Evolutionary conservation across 2,113 vertebrate genomes (phyloP).

Genomic region (Syrrhaptes paradoxus): DNA sequence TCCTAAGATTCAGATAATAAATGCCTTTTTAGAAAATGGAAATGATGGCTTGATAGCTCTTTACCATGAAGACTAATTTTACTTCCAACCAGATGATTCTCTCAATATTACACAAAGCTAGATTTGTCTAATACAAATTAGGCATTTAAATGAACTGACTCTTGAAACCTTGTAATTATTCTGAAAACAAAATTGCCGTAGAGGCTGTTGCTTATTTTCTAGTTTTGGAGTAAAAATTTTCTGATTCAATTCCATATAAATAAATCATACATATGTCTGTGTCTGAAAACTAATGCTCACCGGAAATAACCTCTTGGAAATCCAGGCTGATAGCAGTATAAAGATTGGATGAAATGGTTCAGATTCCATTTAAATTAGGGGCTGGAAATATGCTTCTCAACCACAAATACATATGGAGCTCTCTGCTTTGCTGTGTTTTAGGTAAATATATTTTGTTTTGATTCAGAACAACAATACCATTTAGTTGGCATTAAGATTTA

Average conservation of each 20-base stretch:
- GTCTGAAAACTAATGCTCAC: not conserved
- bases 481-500: conserved; percentile 9
- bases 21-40: not conserved
- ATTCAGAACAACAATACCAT: not conserved
- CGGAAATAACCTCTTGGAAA: not conserved
- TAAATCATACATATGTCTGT: not conserved
- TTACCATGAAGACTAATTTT: not conserved
- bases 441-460: not conserved
- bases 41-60: not conserved
- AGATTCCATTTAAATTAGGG: not conserved
- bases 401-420: not conserved
- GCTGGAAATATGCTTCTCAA: not conserved
- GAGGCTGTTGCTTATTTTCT: not conserved
- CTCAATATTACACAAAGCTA: not conserved
- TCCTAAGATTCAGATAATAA: not conserved
- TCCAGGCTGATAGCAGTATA: not conserved
- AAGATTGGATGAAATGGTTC: not conserved
- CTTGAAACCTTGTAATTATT: not conserved
- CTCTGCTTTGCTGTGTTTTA: not conserved
- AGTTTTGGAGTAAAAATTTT: not conserved
- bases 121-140: not conserved
- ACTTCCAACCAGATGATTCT: not conserved
- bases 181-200: not conserved
- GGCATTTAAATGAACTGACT: not conserved
- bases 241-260: not conserved